phyloP scores from a whole-genome alignment of 1,140 invertebrate species.

The Formica selysi region DNA sequence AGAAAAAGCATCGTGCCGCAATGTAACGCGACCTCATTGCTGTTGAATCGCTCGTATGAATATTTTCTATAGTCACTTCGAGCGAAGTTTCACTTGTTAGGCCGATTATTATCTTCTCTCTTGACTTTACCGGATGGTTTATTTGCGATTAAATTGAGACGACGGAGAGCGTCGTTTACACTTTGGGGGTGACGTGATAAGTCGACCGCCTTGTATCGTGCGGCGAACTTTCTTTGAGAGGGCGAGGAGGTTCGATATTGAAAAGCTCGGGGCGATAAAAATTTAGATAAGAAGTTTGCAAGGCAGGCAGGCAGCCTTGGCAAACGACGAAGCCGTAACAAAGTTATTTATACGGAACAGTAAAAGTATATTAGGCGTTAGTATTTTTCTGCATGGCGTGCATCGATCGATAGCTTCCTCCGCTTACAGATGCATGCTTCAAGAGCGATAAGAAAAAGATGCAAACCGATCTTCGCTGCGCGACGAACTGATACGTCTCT shows the following conservation, averaged over 20 bases:
- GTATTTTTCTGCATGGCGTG: conserved; percentile 41
- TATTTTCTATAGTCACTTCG: not conserved
- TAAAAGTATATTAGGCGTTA: conserved; percentile 54
- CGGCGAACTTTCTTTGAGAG: conserved; percentile 50
- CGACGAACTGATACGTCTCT: not conserved
- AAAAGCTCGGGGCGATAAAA: conserved; percentile 60
- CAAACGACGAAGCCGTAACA: conserved; percentile 24
- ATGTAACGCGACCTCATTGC: conserved; percentile 31
- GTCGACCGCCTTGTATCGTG: conserved; percentile 26
- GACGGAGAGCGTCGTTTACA: conserved; percentile 14
- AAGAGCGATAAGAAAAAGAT: conserved; percentile 53
- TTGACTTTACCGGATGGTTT: not conserved
- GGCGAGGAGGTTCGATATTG: conserved; percentile 41
- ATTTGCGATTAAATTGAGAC: conserved; percentile 6
- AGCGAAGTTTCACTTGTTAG: not conserved
- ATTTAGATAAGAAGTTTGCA: conserved; percentile 43
- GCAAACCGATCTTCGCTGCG: conserved; percentile 73
- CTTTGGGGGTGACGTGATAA: conserved; percentile 38
- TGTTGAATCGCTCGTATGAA: conserved; percentile 45
- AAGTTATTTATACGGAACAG: conserved; percentile 64
- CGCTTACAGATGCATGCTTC: not conserved
- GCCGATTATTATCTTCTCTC: not conserved
- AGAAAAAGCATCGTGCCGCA: not conserved
- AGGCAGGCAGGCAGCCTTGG: not conserved
- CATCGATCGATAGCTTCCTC: conserved; percentile 55